Conservation (phyloP, 2,113 vertebrate species). For the Terrapene triunguis region DNA sequence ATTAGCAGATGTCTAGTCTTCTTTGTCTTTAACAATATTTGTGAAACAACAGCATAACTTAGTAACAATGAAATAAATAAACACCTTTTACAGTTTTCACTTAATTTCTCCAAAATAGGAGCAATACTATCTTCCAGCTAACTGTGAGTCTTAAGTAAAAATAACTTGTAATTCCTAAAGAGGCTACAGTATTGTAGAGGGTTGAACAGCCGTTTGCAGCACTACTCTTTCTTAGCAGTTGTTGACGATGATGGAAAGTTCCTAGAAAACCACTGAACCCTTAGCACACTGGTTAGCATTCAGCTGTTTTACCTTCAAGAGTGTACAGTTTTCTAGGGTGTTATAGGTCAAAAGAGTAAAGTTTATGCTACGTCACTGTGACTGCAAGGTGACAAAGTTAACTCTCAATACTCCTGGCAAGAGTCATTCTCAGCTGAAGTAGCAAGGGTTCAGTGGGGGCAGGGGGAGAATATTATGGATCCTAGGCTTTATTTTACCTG, state of each 20-base stretch:
- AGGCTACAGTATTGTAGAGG: background rate
- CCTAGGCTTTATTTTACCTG: no score
- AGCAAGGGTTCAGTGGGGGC: background rate
- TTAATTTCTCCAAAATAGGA: background rate
- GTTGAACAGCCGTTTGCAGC: background rate
- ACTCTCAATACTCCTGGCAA: background rate
- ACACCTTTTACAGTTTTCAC: background rate
- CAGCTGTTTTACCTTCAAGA: background rate
- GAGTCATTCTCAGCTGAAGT: background rate
- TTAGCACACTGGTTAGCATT: background rate
- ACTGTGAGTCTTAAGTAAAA: background rate
- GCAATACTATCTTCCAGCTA: background rate
- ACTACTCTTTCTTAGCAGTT: background rate
- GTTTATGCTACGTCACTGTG: background rate
- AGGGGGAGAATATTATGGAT: no score
- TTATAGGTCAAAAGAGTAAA: background rate
- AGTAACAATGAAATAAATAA: constrained; percentile 28
- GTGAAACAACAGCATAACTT: constrained; percentile 1
- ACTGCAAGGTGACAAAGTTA: background rate
- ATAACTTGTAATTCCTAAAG: constrained; percentile 22
- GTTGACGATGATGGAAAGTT: background rate
- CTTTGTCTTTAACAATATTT: constrained; percentile 28
- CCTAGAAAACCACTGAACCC: background rate
- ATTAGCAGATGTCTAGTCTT: constrained; percentile 16
- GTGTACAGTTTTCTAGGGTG: background rate